These are phyloP conservation scores for Laupala kohalensis DNA, from an alignment of 1,140 invertebrate species.

Conservation along the genomic window DNA sequence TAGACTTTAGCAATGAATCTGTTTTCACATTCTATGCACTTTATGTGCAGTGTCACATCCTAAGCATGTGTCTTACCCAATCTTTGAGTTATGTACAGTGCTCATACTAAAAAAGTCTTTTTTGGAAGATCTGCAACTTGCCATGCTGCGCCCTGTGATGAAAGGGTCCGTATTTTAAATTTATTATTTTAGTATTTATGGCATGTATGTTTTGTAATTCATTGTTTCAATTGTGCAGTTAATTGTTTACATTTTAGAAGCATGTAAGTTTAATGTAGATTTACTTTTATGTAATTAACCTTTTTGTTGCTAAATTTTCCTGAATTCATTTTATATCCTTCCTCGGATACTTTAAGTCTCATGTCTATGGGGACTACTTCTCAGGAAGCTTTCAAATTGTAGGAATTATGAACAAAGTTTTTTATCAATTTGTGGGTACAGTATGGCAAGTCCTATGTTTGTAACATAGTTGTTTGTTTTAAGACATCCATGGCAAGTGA, in stretches of 20 bases:
- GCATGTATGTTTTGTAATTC: neutral
- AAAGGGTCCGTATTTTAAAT: neutral
- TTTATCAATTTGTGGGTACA: neutral
- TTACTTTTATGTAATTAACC: neutral
- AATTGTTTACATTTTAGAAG: neutral
- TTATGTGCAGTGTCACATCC: neutral
- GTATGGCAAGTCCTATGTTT: neutral
- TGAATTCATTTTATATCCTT: too few species aligned
- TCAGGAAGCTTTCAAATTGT: too few species aligned
- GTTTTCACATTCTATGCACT: neutral
- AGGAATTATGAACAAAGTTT: too few species aligned
- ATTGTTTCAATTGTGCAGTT: neutral
- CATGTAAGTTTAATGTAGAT: neutral
- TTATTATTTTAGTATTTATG: neutral
- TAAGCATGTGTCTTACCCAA: neutral
- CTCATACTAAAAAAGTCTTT: too few species aligned
- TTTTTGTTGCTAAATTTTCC: neutral
- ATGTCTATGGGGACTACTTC: too few species aligned
- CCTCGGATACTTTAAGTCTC: too few species aligned
- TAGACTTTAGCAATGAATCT: neutral
- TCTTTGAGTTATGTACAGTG: neutral
- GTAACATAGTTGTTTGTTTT: neutral
- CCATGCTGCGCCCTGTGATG: neutral
- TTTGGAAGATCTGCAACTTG: neutral
- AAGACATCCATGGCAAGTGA: neutral